Evolutionary conservation across 2,797 vertebrate genomes (phyloP).

Genomic region (Clarias pachynema): DNA sequence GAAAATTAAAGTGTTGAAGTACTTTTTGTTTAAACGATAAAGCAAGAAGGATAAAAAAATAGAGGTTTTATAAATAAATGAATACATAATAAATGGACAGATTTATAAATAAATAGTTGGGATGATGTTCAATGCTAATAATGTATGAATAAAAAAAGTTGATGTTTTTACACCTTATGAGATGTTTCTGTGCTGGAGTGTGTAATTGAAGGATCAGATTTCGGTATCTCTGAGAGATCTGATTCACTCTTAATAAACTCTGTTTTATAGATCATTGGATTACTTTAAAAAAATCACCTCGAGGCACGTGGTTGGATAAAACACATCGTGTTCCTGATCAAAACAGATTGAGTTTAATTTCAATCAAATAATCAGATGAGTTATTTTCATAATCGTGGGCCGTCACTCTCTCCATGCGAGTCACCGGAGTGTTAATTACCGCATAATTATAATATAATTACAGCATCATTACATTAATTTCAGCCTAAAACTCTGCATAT

Average conservation of each 20-base stretch:
- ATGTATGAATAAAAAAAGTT: neutral
- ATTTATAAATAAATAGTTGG: neutral
- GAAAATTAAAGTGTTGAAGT: neutral
- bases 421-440: neutral
- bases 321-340: neutral
- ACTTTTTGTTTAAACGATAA: neutral
- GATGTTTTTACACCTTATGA: neutral
- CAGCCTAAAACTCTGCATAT: neutral
- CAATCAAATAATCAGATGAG: neutral
- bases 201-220: neutral
- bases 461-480: conserved; percentile 10
- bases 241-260: conserved; percentile 10
- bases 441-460: conserved; percentile 16
- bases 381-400: neutral
- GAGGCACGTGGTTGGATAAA: neutral
- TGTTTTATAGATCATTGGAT: neutral
- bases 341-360: neutral
- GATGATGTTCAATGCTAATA: neutral
- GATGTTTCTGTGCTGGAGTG: neutral
- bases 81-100: neutral
- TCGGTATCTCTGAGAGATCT: neutral
- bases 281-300: too few relatives aligned
- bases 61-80: neutral
- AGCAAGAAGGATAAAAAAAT: neutral
- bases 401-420: neutral